A percentile compares a stretch with the other conserved stretches of the same genome.
Evolutionary conservation across 2,888 invertebrate species (phyloP).

Genomic region (Allacma fusca): DNA sequence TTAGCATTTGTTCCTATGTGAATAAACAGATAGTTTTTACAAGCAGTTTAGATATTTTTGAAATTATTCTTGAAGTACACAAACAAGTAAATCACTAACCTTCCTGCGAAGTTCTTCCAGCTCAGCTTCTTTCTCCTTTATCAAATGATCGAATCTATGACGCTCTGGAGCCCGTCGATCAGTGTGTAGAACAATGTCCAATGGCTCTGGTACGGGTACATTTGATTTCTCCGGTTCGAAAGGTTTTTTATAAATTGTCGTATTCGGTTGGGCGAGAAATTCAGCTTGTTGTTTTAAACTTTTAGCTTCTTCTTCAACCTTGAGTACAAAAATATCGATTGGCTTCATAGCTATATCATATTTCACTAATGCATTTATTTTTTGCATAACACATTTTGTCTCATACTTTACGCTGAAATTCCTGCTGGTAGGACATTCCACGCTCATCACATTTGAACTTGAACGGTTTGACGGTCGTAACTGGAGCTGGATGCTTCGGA

Average conservation of each 20-base stretch:
- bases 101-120: slow-evolving; percentile 66
- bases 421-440: slow-evolving; percentile 54
- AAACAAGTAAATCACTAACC: slow-evolving; percentile 17
- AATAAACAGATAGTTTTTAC: not conserved
- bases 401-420: slow-evolving; percentile 51
- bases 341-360: too few relatives aligned
- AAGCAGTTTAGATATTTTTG: too few relatives aligned
- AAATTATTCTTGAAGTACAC: too few relatives aligned
- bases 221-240: slow-evolving; percentile 71
- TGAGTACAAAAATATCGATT: slow-evolving; percentile 7
- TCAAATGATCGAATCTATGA: slow-evolving; percentile 69
- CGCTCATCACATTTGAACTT: slow-evolving; percentile 62
- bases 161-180: slow-evolving; percentile 72
- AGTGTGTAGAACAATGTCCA: slow-evolving; percentile 72
- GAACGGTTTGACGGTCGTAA: slow-evolving; percentile 64
- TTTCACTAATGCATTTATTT: not conserved
- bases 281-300: slow-evolving; percentile 61
- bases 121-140: slow-evolving; percentile 68
- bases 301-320: slow-evolving; percentile 65
- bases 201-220: slow-evolving; percentile 65
- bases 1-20: slow-evolving; percentile 37
- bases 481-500: slow-evolving; percentile 61
- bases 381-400: not conserved
- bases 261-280: slow-evolving; percentile 73
- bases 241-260: slow-evolving; percentile 72